Evolutionary conservation across 2,113 vertebrate species (phyloP).

Genomic region (Ancistrus triradiatus): DNA sequence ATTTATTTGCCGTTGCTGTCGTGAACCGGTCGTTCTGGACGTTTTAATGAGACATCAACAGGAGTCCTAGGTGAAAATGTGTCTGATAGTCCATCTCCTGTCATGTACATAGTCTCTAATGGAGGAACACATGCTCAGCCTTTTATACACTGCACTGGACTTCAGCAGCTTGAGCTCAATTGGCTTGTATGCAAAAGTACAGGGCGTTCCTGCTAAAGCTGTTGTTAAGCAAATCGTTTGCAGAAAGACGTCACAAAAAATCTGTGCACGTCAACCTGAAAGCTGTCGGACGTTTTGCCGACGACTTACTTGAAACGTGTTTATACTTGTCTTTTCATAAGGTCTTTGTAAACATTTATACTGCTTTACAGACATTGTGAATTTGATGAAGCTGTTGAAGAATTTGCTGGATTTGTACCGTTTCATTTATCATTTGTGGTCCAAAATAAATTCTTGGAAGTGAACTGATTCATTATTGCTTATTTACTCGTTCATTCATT

Average conservation of each 20-base stretch:
- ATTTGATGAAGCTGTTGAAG: constrained; percentile 28
- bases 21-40: constrained; percentile 9
- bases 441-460: constrained; percentile 28
- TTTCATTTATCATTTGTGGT: constrained; percentile 31
- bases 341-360: constrained; percentile 37
- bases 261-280: constrained; percentile 18
- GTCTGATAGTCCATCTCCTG: constrained; percentile 20
- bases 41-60: constrained; percentile 3
- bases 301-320: constrained; percentile 42
- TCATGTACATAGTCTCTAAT: constrained; percentile 24
- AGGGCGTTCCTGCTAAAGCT: constrained; percentile 21
- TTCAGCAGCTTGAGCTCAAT: constrained; percentile 14
- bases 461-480: too few relatives aligned
- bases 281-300: constrained; percentile 15
- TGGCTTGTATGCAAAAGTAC: constrained; percentile 34
- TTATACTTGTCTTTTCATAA: constrained; percentile 32
- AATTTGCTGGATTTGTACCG: constrained; percentile 34
- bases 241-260: constrained; percentile 30
- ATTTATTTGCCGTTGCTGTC: constrained; percentile 15
- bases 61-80: background rate
- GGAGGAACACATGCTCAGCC: background rate
- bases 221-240: constrained; percentile 1
- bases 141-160: constrained; percentile 13
- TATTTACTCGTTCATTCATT: too few relatives aligned
- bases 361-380: constrained; percentile 15